Evolutionary conservation across 2,888 invertebrate genomes (phyloP).

Genomic region (Drosophila vallismaia): DNA sequence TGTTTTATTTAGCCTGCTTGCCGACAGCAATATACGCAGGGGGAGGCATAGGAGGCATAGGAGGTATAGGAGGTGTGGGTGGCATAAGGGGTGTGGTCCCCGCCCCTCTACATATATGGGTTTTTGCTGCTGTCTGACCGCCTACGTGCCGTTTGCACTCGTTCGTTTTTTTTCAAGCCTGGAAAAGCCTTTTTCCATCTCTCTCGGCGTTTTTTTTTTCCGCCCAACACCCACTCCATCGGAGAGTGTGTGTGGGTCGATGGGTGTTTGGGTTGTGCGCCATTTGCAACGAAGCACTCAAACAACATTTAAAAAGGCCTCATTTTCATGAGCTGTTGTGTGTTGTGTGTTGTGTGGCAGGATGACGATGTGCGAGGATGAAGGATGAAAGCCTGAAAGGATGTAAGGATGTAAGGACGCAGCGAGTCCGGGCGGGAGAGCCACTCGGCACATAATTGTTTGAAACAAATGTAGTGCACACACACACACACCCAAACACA

Average conservation of each 20-base stretch:
- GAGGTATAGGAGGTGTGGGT: not conserved
- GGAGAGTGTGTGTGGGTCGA: constrained; percentile 9
- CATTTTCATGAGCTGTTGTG: constrained; percentile 68
- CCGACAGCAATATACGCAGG: constrained; percentile 65
- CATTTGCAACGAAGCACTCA: constrained; percentile 72
- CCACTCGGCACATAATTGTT: constrained; percentile 73
- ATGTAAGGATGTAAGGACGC: not conserved
- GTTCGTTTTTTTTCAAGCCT: constrained; percentile 28
- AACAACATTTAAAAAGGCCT: constrained; percentile 75
- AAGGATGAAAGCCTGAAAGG: not conserved
- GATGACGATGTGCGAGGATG: constrained; percentile 15
- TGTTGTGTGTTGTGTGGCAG: constrained; percentile 13
- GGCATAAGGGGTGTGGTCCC: no score
- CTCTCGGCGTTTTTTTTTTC: not conserved
- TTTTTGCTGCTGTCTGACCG: constrained; percentile 53
- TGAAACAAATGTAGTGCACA: constrained; percentile 73
- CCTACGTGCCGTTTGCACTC: constrained; percentile 64
- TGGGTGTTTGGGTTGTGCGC: constrained; percentile 36
- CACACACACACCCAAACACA: constrained; percentile 30
- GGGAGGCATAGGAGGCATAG: not conserved
- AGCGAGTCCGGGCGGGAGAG: constrained; percentile 4
- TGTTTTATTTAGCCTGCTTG: constrained; percentile 72
- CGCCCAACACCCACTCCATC: not conserved
- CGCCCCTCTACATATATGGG: not conserved
- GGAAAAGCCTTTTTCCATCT: not conserved